Base-by-base conservation (phyloP, 2,797 vertebrate genomes). In the Etheostoma perlongum region DNA sequence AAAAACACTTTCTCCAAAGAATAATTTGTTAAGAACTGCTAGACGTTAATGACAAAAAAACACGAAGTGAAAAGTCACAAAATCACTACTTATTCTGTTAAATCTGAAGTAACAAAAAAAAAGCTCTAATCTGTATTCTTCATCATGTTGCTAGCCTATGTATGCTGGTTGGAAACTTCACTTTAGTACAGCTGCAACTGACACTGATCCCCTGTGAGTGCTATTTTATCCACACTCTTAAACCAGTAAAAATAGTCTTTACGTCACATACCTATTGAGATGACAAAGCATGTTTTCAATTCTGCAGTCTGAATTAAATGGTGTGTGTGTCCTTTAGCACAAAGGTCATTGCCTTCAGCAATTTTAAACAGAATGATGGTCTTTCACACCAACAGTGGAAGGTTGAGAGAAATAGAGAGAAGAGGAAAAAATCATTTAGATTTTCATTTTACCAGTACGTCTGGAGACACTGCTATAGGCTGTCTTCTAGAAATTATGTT, bases 151-250 rank as follows among this genome's bases (percentile, higher is more conserved):
- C 36, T 2, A 40, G 36, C 10, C 36, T 10, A 36, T 36, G 36
- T 40, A 40, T 40, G 36, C 36, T 40, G 36, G 36, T 40, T 40
- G 36, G 36, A 11, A 40, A 40, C 36, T 40, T 40, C 36, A 40
- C 36, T 40, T 40, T 40, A 40, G 11, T 40, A 40, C 36, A 40
- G 36, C 11, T 40, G 36, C 10, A 40, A 40, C 36, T 21, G 15
- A 11, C 18, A 63, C n/a, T 2, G 23, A 73, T 68, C 21, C 61
- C 47, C 27, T 27, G 19, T 47, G 44, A 19, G 55, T 64, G 49
- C 33, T 72, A 12, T 16, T 63, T 54, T 44, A 67, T 57, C 42
- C 21, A 46, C 9, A 46, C 5, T 73, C 30, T 49, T 48, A 21
- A 74, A 46, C 54, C 27, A 27, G 15, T 16, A 9, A 72, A 73